These are phyloP conservation scores for Thecophora atra DNA, from an alignment of 2,888 invertebrate species.

Conservation along the genomic window DNA sequence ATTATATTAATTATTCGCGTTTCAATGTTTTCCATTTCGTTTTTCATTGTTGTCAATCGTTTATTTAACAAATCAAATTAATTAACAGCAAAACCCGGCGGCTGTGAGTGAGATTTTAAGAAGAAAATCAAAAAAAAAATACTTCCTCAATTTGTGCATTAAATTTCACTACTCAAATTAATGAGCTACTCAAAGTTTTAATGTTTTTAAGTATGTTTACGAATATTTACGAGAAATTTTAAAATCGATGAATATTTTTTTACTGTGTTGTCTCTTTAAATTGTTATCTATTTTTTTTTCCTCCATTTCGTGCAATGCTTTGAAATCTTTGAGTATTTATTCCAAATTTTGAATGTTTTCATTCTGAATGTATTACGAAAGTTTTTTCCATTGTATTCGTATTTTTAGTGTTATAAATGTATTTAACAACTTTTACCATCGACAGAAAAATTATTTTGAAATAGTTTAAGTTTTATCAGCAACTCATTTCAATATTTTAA, in stretches of 20 bases:
- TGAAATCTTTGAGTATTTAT: not conserved
- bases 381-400: too few relatives aligned
- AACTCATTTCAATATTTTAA: not conserved
- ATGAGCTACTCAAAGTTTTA: too few relatives aligned
- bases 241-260: not conserved
- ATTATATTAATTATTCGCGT: too few relatives aligned
- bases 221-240: not conserved
- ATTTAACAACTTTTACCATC: constrained; percentile 3
- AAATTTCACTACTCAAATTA: not conserved
- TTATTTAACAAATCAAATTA: too few relatives aligned
- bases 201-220: too few relatives aligned
- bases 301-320: not conserved
- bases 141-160: not conserved
- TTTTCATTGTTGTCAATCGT: too few relatives aligned
- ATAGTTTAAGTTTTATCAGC: not conserved
- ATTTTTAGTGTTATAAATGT: not conserved
- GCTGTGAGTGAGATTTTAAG: constrained; percentile 26
- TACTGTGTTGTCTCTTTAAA: too few relatives aligned
- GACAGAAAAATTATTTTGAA: not conserved
- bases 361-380: not conserved
- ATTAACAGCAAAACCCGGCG: constrained; percentile 14
- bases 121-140: not conserved
- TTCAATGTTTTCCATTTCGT: too few relatives aligned
- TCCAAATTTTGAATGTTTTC: not conserved
- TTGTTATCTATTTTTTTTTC: too few relatives aligned